Base-by-base conservation (phyloP, 2,888 invertebrate species). In the Folsomia candida region DNA sequence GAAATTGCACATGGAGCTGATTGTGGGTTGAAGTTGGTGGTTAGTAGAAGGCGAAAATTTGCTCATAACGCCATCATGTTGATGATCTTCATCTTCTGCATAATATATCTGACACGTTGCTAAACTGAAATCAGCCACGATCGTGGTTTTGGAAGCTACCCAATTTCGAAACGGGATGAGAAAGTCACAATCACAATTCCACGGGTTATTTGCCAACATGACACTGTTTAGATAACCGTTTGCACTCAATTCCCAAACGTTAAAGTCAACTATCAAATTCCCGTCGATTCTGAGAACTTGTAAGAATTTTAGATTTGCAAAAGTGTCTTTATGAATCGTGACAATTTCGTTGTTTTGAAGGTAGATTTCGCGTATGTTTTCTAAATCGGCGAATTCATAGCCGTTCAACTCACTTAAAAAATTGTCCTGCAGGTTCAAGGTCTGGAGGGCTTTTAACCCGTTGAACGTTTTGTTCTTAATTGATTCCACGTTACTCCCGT, bases 201-300 rank as follows among this genome's bases (percentile, higher is more conserved):
- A 93, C 64, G 90, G 90, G 82, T 93, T 93, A 11, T 77, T 74
- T 9, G 81, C 78, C 27, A 83, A 69, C 51, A 90, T 90, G 80
- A 95, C 89, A 84, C 91, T 91, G 20, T 91, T 90, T 82, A 94
- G 87, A 84, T 92, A 92, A 27, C 91, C 91, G 85, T 93, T 93
- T 20, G 61, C 27, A 70, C 88, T 87, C 82, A 94, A 88, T 83
- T 92, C 91, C 93, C 77, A 94, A 79, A 94, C 90, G 80, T 92
- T 90, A 82, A 93, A 93, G 77, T 89, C 89, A 14, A 89, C 89
- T 79, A 95, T 84, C 73, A 89, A 89, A 84, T 95, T 95, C 73
- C 93, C 93, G 81, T 94, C 93, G 75, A 95, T 85, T 51, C 92
- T 87, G 69, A 95, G 86, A 71, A 91, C 87, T 83, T 92, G 89